Base-by-base conservation (phyloP, 2,113 vertebrate genomes). In the Saguinus midas region DNA sequence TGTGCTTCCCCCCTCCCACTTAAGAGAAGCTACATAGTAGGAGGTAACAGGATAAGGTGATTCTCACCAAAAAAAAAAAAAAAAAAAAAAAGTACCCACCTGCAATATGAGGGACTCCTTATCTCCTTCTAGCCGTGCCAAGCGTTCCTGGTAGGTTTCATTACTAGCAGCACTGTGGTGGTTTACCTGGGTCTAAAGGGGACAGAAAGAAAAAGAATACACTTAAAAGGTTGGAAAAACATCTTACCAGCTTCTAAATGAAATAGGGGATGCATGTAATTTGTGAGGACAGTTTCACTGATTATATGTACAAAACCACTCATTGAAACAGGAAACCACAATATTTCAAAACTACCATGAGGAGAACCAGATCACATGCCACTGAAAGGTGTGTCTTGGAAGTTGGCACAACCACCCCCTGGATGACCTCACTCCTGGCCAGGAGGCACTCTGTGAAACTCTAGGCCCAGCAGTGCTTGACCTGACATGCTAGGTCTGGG, bases 41-140 rank as follows among this genome's bases (percentile, higher is more conserved):
- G 40, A 94, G 21, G 40, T 70, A 78, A 79, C 3, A 90, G 14
- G 57, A 55, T 45, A 88, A 55, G 20, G 52, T 87, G 23, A 29
- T 75, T 95, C 64, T 52, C 73, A 68, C 0, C 89, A 70, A 73
- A 91, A 52, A 52, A 52, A 40, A 40, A 40, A 40, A 40, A 40
- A 40, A 40, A 40, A 50, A 52, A 52, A 52, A 52, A 52, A 97
- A 98, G 58, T 80, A 96, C 98, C 72, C 98, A 99, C 99, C 99
- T 99, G 99, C 92, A 99, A 98, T 97, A 99, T 99, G 83, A 99
- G 99, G 0, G 99, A 99, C 96, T 99, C 99, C 98, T 99, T 99
- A 98, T 99, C 99, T 76, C 99, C 99, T 98, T 99, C 99, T 98
- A 99, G 98, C 97, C 99, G 99, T 86, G 99, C 98, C 98, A 99